Conservation (phyloP, 2,113 vertebrate genomes). For the Vireo altiloquus region DNA sequence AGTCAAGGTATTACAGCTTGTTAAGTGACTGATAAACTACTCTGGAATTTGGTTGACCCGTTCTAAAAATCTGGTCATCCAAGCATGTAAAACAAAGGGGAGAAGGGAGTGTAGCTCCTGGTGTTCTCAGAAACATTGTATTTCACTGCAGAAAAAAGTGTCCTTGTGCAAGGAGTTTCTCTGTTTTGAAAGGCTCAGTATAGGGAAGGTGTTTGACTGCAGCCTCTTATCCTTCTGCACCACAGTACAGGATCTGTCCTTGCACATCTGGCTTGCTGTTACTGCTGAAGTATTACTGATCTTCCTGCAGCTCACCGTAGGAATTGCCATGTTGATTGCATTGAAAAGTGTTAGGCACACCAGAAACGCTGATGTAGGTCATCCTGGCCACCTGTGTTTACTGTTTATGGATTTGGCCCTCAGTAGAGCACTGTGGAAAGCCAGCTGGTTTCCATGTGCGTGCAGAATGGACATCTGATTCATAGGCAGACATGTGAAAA, state of each 20-base stretch:
- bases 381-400: not conserved
- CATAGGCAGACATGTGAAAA: not conserved
- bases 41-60: conserved; percentile 47
- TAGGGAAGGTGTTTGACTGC: not conserved
- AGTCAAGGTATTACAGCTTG: conserved; percentile 26
- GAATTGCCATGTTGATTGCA: not conserved
- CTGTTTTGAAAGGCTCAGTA: not conserved
- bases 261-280: not conserved
- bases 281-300: not conserved
- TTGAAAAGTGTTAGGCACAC: not conserved
- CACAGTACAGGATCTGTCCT: not conserved
- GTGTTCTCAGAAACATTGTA: not conserved
- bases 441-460: not conserved
- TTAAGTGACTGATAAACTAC: conserved; percentile 51
- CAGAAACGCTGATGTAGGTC: not conserved
- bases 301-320: not conserved
- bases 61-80: conserved; percentile 20
- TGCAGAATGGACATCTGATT: not conserved
- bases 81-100: not conserved
- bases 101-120: not conserved
- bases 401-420: not conserved
- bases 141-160: not conserved
- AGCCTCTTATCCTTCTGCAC: not conserved
- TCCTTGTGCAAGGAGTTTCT: not conserved
- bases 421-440: not conserved